Base-by-base conservation (phyloP, 2,888 invertebrate species). In the Tetropium fuscum region DNA sequence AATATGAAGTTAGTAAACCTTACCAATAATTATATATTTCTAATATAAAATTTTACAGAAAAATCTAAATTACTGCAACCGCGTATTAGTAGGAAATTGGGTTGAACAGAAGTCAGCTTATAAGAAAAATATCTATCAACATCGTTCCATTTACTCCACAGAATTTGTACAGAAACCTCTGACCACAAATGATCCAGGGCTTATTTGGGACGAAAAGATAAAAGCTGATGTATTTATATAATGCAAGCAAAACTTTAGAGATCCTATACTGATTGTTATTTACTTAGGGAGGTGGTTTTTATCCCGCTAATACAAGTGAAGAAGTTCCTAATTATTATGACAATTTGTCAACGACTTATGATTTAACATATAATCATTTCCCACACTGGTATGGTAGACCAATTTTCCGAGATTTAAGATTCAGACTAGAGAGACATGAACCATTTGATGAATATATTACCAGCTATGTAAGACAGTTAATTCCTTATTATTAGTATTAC, bases 311-410 rank as follows among this genome's bases (percentile, higher is more conserved):
- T 0, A 82, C 83, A 44, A 83, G 83, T 64, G 82, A 84, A 66
- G 83, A 84, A 61, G 83, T 82, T 68, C 81, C 81, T 3, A 51
- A 69, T 3, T 86, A 85, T 70, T 79, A 78, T 2, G 84, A 76
- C 20, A 81, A 87, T 74, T 85, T 80, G 74, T 81, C 83, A 6
- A 83, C 85, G 1, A 82, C 80, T 0, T 84, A 83, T 61, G 86
- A 87, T 70, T 73, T 87, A 6, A 84, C 83, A 3, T 87, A 84
- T 74, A 82, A 84, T 68, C 84, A 86, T 66, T 77, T 86, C 38
- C 86, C 86, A 0, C 84, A 82, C 64, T 83, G 83, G 2, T 75
- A 83, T 16, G 48, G 34, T 41, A 53, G 80, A 83, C 2, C 75
- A 80, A 64, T 86, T 82, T 72, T 83, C 78, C 67, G 78, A 80